Base-by-base conservation (phyloP, 2,113 vertebrate species). In the Chaenogobius annularis region DNA sequence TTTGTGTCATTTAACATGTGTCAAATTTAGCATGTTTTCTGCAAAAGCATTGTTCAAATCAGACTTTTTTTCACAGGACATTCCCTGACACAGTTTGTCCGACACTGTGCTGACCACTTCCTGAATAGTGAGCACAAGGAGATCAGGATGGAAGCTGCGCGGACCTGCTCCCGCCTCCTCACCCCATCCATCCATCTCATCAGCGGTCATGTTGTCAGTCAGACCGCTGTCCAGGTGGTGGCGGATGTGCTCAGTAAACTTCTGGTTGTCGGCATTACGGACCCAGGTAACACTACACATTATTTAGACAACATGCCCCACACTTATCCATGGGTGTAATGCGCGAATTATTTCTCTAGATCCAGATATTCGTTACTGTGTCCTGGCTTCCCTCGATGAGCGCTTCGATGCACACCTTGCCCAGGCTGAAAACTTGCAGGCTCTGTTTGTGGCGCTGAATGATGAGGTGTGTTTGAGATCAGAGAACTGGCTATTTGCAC, bases 381-480 rank as follows among this genome's bases (percentile, higher is more conserved):
- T 99, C 67, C 81, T 99, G 91, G 98, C 98, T 0, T 99, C 98
- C 15, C 89, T 99, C 79, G 98, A 99, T n/a, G 98, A 99, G 84
- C 94, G 98, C 15, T 99, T 99, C 10, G 98, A 99, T 14, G 95
- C 95, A 46, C 98, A 99, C 88, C 93, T 99, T 54, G 98, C 98
- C 56, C 98, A 99, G 90, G 98, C 98, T 0, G 98, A 99, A 89
- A 98, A 98, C 79, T 73, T 99, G 75, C 98, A 99, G 89, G 97
- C 97, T 0, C 93, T 99, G 56, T 99, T 99, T 78, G 98, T 99
- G 65, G 98, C 98, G 0, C 85, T 99, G 75, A 98, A 99, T 0
- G 98, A 99, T 69, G 97, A 99, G 85, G 97, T 99, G n/a, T n/a
- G 74, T 99, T 99, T 85, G 98, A 99, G 91, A 99, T 99, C 85